Evolutionary conservation across 2,113 vertebrate species (phyloP).

Genomic region (Delphinapterus leucas): DNA sequence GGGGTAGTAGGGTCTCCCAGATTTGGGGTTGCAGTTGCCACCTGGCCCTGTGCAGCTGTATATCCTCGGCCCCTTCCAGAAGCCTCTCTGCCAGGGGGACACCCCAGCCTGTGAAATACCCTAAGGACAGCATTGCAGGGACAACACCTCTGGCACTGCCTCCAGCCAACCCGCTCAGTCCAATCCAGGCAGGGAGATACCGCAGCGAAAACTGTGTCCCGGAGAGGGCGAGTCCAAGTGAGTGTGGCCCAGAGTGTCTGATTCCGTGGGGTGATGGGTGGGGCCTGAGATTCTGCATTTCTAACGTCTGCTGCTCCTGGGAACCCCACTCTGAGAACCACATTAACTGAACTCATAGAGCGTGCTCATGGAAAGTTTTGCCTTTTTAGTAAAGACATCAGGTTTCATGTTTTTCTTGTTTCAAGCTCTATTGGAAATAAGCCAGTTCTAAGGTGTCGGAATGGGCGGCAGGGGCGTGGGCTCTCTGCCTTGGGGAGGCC

Average conservation of each 20-base stretch:
- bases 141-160: background rate
- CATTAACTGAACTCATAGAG: fast-evolving
- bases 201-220: background rate
- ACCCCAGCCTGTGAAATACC: background rate
- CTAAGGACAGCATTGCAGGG: no score
- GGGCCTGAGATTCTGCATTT: background rate
- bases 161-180: background rate
- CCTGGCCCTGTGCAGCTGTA: background rate
- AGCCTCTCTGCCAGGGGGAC: background rate
- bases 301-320: fast-evolving
- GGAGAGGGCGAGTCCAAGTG: background rate
- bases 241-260: background rate
- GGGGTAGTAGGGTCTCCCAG: no score
- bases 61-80: background rate
- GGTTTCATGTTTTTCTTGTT: background rate
- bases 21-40: background rate
- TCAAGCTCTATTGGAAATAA: background rate
- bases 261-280: fast-evolving
- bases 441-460: fast-evolving
- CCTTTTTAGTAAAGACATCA: background rate
- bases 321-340: background rate
- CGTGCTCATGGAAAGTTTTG: fast-evolving
- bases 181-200: background rate
- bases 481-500: background rate
- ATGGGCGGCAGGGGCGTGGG: fast-evolving